Conservation (phyloP, 2,888 invertebrate species). For the Gryllus longicercus region DNA sequence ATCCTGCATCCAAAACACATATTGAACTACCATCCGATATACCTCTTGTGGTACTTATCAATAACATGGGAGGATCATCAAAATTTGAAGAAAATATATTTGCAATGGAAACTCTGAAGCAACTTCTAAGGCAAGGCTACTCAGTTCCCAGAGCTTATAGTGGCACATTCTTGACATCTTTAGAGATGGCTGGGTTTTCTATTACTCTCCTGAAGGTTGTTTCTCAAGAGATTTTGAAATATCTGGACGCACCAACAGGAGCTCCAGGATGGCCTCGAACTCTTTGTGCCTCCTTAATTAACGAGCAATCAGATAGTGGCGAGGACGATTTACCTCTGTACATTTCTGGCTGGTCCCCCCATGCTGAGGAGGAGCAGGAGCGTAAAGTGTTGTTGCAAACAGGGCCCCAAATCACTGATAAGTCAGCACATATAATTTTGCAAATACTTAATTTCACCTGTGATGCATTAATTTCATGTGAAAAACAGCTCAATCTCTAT, state of each 20-base stretch:
- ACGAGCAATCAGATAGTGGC: not conserved
- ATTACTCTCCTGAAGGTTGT: conserved; percentile 63
- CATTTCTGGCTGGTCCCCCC: conserved; percentile 19
- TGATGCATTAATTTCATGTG: conserved; percentile 45
- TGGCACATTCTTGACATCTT: conserved; percentile 61
- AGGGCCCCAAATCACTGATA: conserved; percentile 24
- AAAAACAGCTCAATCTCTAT: conserved; percentile 46
- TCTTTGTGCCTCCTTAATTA: conserved; percentile 38
- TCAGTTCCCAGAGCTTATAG: conserved; percentile 24
- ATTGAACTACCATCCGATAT: not conserved
- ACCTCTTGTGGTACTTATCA: conserved; percentile 62
- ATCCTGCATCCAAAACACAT: conserved; percentile 19
- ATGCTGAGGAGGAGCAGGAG: conserved; percentile 11
- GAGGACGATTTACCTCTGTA: conserved; percentile 18
- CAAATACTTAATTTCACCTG: conserved; percentile 27
- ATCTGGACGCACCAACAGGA: conserved; percentile 57
- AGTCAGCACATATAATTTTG: conserved; percentile 17
- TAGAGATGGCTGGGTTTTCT: conserved; percentile 75
- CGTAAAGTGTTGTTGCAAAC: not conserved
- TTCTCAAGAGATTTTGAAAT: conserved; percentile 49
- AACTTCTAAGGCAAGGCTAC: conserved; percentile 41
- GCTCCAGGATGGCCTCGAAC: conserved; percentile 59
- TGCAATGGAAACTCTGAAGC: conserved; percentile 47
- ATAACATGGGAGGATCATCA: conserved; percentile 74
- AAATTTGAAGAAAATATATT: conserved; percentile 64